A percentile compares a stretch with the other conserved stretches of the same genome.
phyloP scores from a whole-genome alignment of 2,888 invertebrate species.

The Eustalomyia histrio region DNA sequence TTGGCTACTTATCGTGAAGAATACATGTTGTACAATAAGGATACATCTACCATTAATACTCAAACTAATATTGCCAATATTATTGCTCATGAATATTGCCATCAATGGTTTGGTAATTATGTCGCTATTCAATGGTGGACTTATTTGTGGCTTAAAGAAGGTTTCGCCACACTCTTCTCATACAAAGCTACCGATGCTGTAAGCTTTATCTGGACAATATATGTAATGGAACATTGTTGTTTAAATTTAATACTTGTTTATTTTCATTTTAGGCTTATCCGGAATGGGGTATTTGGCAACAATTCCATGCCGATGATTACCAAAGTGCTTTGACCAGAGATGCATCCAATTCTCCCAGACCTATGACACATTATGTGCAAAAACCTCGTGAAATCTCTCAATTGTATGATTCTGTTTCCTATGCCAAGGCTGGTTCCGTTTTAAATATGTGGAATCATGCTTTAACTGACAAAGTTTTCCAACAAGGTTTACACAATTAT shows the following conservation, averaged over 20 bases:
- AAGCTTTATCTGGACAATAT: conserved; percentile 17
- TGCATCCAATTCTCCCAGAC: conserved; percentile 87
- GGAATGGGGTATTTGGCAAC: conserved; percentile 87
- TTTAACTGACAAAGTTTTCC: conserved; percentile 73
- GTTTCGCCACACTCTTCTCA: conserved; percentile 80
- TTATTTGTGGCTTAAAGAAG: conserved; percentile 87
- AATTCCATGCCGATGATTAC: conserved; percentile 87
- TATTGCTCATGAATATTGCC: conserved; percentile 83
- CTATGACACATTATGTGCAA: conserved; percentile 89
- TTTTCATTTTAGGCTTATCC: conserved; percentile 80
- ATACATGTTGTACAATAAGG: conserved; percentile 73
- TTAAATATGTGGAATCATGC: conserved; percentile 77
- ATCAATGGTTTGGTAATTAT: conserved; percentile 91
- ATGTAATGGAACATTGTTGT: not conserved
- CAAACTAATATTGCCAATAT: conserved; percentile 80
- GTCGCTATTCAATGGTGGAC: conserved; percentile 87
- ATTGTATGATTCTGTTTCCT: conserved; percentile 92
- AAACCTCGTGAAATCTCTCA: conserved; percentile 90
- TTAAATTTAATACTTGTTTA: not conserved
- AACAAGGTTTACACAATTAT: conserved; percentile 74
- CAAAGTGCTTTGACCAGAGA: conserved; percentile 87
- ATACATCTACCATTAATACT: conserved; percentile 72
- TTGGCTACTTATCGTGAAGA: conserved; percentile 83
- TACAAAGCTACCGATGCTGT: conserved; percentile 73
- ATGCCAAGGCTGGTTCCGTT: conserved; percentile 90